These are phyloP conservation scores for Aricia artaxerxes DNA, from an alignment of 2,888 invertebrate species.

Conservation along the genomic window DNA sequence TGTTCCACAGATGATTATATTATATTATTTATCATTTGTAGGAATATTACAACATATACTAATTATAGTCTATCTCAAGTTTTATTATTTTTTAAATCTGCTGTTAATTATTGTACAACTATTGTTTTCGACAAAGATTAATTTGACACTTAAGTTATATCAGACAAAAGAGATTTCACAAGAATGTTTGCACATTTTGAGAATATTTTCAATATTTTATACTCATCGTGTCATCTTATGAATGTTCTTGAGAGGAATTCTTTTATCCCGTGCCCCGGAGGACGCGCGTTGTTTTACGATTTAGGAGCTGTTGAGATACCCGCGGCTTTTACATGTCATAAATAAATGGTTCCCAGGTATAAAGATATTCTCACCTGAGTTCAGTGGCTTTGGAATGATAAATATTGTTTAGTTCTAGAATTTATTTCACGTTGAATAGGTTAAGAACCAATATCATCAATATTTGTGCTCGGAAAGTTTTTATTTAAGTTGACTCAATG, in stretches of 20 bases:
- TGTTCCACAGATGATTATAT: too few species aligned
- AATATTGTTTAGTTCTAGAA: neutral
- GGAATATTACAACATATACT: too few species aligned
- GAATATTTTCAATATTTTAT: conserved; percentile 9
- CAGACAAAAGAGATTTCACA: neutral
- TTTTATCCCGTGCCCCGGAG: neutral
- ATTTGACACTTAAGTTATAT: neutral
- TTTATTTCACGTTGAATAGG: neutral
- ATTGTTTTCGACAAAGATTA: neutral
- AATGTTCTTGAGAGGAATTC: conserved; percentile 13
- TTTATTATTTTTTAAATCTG: too few species aligned
- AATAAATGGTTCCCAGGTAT: neutral
- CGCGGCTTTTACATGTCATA: conserved; percentile 12
- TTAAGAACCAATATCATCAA: too few species aligned
- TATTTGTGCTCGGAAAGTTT: too few species aligned
- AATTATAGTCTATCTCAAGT: too few species aligned
- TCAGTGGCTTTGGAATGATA: neutral
- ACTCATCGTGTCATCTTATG: neutral
- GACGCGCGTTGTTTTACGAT: neutral
- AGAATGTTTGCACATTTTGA: neutral
- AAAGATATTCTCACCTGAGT: conserved; percentile 4
- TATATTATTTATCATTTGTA: too few species aligned
- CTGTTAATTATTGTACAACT: too few species aligned
- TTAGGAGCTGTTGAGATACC: neutral
- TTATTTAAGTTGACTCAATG: too few species aligned